These are phyloP conservation scores for Scalopus aquaticus DNA, from an alignment of 2,113 vertebrate species.

Conservation along the genomic window DNA sequence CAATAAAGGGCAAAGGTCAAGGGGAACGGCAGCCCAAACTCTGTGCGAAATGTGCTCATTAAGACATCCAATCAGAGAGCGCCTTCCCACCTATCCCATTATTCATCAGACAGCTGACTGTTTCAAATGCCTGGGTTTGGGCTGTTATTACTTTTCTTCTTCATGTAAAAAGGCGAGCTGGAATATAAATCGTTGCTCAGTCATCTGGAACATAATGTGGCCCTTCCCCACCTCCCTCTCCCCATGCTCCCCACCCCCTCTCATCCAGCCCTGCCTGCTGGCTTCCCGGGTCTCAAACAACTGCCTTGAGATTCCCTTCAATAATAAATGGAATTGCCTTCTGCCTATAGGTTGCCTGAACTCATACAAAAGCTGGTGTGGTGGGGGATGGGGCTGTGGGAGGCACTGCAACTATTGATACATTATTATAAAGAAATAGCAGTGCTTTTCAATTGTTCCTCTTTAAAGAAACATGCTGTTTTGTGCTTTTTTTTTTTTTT, in stretches of 20 bases:
- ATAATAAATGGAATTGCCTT: slow-evolving; percentile 92
- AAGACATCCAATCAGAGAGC: slow-evolving; percentile 93
- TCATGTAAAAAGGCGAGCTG: slow-evolving; percentile 83
- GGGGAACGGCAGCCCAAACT: slow-evolving; percentile 92
- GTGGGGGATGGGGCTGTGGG: slow-evolving; percentile 11
- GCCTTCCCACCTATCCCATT: slow-evolving; percentile 92
- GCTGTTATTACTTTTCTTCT: slow-evolving; percentile 89
- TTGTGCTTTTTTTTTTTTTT: neutral
- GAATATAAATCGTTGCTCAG: slow-evolving; percentile 88
- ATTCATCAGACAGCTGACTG: slow-evolving; percentile 90
- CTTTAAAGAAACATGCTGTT: slow-evolving; percentile 61
- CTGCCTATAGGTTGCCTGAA: slow-evolving; percentile 89
- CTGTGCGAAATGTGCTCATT: slow-evolving; percentile 94
- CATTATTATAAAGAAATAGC: slow-evolving; percentile 70
- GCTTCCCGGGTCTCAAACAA: slow-evolving; percentile 88
- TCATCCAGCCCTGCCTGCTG: slow-evolving; percentile 84
- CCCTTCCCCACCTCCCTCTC: slow-evolving; percentile 75
- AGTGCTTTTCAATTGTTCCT: slow-evolving; percentile 29
- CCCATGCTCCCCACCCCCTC: slow-evolving; percentile 46
- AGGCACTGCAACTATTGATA: slow-evolving; percentile 63
- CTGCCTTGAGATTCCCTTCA: slow-evolving; percentile 88
- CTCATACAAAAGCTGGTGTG: slow-evolving; percentile 73
- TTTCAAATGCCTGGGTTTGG: slow-evolving; percentile 83
- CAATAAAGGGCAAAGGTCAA: slow-evolving; percentile 98
- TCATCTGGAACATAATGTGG: slow-evolving; percentile 89